Evolutionary conservation across 2,113 vertebrate genomes (phyloP).

Genomic region (Odocoileus hemionus): DNA sequence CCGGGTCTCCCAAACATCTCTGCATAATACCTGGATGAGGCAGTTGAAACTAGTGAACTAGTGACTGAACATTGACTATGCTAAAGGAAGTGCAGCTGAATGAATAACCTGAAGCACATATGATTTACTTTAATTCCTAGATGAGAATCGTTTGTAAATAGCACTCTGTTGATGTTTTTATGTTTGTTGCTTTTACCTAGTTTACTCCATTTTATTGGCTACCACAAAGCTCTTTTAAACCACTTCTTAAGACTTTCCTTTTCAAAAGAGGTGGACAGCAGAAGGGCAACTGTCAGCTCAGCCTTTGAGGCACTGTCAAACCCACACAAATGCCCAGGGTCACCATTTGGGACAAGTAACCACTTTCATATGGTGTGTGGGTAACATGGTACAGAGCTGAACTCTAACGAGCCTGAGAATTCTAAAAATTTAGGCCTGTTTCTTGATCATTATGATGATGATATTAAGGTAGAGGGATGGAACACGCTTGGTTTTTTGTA

Average conservation of each 20-base stretch:
- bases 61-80: not conserved
- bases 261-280: not conserved
- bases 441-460: rapidly evolving
- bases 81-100: not conserved
- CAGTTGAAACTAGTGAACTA: not conserved
- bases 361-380: not conserved
- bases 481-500: no score
- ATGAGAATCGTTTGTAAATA: no score
- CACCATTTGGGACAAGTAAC: rapidly evolving
- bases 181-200: not conserved
- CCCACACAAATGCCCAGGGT: rapidly evolving
- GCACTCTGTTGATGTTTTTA: not conserved
- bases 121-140: not conserved
- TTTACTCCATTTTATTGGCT: not conserved
- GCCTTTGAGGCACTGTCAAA: no score
- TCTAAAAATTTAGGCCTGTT: not conserved
- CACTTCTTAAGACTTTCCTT: not conserved
- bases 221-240: not conserved
- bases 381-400: not conserved
- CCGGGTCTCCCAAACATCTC: not conserved
- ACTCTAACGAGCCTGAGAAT: not conserved
- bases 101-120: rapidly evolving
- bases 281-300: rapidly evolving
- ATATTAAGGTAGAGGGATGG: not conserved
- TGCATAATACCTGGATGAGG: no score